Evolutionary conservation across 2,888 invertebrate genomes (phyloP), one percentile per base, ranked within the genome.

Genomic region (Drosophila anomalata): DNA sequence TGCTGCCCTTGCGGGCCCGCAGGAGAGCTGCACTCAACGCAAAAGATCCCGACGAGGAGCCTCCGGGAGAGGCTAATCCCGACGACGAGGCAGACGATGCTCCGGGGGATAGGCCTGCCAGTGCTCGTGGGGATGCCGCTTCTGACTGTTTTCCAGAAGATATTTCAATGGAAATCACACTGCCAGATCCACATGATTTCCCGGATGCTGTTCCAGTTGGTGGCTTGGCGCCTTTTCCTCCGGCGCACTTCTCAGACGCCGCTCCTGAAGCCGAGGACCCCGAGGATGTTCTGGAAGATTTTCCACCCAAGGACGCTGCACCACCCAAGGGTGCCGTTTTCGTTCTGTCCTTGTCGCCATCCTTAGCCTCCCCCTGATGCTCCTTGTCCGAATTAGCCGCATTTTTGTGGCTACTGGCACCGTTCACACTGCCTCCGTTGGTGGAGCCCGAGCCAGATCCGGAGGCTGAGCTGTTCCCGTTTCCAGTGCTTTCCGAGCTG

Each of bases 1-100:
- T 89, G 78, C 87, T 76, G 57, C 78, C 76, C 59, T 80, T 83
- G 63, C 84, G 86, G 75, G 78, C 83, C 36, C 80, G 79, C 53
- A 86, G 86, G 60, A 87, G 63, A 39, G 79, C 73, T 46, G 69
- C 73, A 29, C 46, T 65, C 36, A 65, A 52, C 20, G 66, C 52
- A 65, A 65, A 65, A 22, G 58, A 12, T 31, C 58, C 58, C 8
- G 33, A 31, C 22, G 55, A 55, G n/a, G 61, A 48, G 48, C 48
- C 61, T 6, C 61, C 61, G 1, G 61, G 61, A n/a, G 61, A 62
- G n/a, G 51, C 41, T 5, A 65, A 6, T 60, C 61, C 61, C 7
- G 20, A 24, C 29, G 61, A 48, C 36, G 61, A 11, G 11, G 11
- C 48, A 17, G 61, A 11, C 11, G 61, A 24, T 4, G 20, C 48